Conservation (phyloP, 2,888 invertebrate species). For the Listrodromus nycthemerus region DNA sequence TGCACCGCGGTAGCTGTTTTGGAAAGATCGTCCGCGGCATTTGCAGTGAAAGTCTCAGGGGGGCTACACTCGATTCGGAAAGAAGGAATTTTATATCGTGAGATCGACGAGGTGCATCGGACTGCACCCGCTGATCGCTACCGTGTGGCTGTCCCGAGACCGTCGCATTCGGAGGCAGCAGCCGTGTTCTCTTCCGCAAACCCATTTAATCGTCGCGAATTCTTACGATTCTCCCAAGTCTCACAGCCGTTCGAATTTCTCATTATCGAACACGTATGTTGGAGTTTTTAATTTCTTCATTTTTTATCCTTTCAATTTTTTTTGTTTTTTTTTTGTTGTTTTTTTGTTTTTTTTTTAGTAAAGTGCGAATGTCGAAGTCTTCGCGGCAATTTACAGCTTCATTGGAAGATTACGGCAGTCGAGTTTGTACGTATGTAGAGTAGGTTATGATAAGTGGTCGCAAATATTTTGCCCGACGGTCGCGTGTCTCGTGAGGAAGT, state of each 20-base stretch:
- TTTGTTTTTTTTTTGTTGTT: background rate
- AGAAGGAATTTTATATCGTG: constrained; percentile 42
- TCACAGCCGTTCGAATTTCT: background rate
- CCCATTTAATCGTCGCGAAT: constrained; percentile 27
- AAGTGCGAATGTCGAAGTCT: background rate
- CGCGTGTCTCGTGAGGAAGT: no score
- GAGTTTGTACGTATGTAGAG: background rate
- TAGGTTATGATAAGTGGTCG: background rate
- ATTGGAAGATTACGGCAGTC: background rate
- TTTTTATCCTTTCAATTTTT: constrained; percentile 15
- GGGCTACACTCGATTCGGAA: background rate
- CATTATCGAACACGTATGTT: background rate
- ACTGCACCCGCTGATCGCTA: constrained; percentile 5
- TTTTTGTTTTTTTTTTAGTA: background rate
- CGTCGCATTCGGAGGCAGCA: background rate
- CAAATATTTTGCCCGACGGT: background rate
- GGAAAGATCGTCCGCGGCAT: constrained; percentile 22
- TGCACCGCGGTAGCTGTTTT: constrained; percentile 18
- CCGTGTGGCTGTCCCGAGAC: background rate
- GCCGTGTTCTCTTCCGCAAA: constrained; percentile 14
- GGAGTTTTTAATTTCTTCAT: constrained; percentile 19
- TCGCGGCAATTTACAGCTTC: constrained; percentile 11
- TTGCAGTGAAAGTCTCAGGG: constrained; percentile 55
- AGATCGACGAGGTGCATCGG: constrained; percentile 26
- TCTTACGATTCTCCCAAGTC: background rate